phyloP scores from a whole-genome alignment of 2,797 vertebrate species.

The Artibeus lituratus region DNA sequence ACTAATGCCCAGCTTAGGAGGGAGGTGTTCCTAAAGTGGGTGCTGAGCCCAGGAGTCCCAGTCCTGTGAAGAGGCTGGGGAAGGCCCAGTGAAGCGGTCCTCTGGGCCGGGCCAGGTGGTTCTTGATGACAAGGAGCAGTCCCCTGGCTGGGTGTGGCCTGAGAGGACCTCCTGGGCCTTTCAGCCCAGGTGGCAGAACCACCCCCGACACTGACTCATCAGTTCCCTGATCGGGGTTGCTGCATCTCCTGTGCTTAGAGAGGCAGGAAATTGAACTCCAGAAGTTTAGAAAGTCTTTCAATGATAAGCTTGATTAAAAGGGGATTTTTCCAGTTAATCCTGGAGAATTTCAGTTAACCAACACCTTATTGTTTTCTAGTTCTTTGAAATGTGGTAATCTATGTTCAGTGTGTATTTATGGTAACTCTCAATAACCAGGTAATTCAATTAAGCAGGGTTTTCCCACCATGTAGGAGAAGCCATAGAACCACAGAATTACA shows the following conservation, averaged over 20 bases:
- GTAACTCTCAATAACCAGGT: not conserved
- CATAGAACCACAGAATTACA: not conserved
- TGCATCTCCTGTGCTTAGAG: constrained; percentile 33
- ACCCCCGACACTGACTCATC: constrained; percentile 36
- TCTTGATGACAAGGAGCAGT: not conserved
- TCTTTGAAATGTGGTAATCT: constrained; percentile 41
- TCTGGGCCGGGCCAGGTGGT: not conserved
- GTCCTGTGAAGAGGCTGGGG: not conserved
- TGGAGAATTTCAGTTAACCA: constrained; percentile 56
- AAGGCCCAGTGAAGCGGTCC: not conserved
- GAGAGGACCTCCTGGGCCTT: not conserved
- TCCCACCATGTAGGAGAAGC: not conserved
- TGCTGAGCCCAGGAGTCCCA: not conserved
- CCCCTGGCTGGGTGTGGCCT: not conserved
- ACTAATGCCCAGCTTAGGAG: not conserved
- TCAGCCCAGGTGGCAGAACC: not conserved
- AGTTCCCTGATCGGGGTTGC: not conserved
- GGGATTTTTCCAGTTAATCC: constrained; percentile 64
- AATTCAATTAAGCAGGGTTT: constrained; percentile 10
- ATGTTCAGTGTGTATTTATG: not conserved
- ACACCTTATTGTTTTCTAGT: constrained; percentile 29
- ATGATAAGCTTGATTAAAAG: constrained; percentile 60
- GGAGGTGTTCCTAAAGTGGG: not conserved
- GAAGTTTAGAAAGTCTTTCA: constrained; percentile 50
- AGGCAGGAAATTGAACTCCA: constrained; percentile 51